phyloP scores from a whole-genome alignment of 2,113 vertebrate species.

The Proterorhinus semilunaris region DNA sequence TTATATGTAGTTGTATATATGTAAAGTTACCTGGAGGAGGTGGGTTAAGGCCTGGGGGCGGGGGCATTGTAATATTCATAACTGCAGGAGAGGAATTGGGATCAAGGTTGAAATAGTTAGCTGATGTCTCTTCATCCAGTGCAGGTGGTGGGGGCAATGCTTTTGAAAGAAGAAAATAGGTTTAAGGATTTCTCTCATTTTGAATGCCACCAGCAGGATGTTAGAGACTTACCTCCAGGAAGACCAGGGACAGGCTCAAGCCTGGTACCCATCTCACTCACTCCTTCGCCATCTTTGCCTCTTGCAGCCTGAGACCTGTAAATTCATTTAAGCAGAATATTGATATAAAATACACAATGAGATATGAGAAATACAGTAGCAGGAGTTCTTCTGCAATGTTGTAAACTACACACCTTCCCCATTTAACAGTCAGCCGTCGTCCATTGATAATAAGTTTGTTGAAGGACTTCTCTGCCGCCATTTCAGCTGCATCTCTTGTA shows the following conservation, averaged over 20 bases:
- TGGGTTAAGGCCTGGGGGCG: constrained; percentile 88
- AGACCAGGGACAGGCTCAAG: constrained; percentile 93
- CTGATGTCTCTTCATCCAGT: constrained; percentile 87
- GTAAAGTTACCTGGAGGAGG: constrained; percentile 85
- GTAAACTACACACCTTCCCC: constrained; percentile 86
- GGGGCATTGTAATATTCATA: constrained; percentile 89
- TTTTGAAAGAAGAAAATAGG: constrained; percentile 46
- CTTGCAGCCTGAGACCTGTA: constrained; percentile 89
- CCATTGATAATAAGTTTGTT: constrained; percentile 98
- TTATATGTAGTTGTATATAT: not conserved
- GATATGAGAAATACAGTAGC: not conserved
- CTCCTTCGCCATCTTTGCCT: constrained; percentile 90
- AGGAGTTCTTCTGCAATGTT: not conserved
- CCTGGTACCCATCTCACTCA: constrained; percentile 88
- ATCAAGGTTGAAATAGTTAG: constrained; percentile 94
- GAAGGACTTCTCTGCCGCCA: constrained; percentile 96
- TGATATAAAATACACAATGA: not conserved
- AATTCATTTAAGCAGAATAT: not conserved
- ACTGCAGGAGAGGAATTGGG: constrained; percentile 84
- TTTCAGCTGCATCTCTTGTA: constrained; percentile 89
- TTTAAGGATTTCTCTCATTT: not conserved
- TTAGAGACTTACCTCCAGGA: constrained; percentile 82
- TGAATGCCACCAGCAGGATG: not conserved
- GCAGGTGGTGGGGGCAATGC: constrained; percentile 89
- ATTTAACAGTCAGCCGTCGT: constrained; percentile 95